These are phyloP conservation scores for Epinephelus awoara DNA, from an alignment of 2,797 vertebrate genomes.

Conservation along the genomic window DNA sequence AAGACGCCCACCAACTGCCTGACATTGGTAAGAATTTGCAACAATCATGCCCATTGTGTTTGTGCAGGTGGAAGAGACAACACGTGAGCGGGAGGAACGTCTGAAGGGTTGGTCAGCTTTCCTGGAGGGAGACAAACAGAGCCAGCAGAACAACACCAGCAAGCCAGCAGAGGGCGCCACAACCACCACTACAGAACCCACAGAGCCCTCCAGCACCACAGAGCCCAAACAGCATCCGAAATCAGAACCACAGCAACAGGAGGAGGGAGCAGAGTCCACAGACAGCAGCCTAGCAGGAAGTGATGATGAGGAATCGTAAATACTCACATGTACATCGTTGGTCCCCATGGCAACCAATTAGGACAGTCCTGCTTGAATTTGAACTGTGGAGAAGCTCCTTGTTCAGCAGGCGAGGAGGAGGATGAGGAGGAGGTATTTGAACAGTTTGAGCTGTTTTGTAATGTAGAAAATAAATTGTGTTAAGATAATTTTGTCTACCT, in stretches of 20 bases:
- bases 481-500: conserved; percentile 39
- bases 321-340: background rate
- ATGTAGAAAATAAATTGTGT: conserved; percentile 64
- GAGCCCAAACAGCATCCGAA: conserved; percentile 54
- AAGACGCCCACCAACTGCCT: too few species aligned
- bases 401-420: conserved; percentile 4
- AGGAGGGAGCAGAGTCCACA: conserved; percentile 87
- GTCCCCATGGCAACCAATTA: conserved; percentile 63
- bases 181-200: conserved; percentile 49
- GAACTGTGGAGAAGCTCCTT: conserved; percentile 34
- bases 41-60: background rate
- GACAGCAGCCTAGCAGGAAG: conserved; percentile 94
- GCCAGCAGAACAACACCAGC: conserved; percentile 27
- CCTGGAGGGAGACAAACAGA: conserved; percentile 77
- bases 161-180: conserved; percentile 62
- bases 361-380: conserved; percentile 31
- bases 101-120: conserved; percentile 93
- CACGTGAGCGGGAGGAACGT: conserved; percentile 95
- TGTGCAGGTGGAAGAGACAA: conserved; percentile 93
- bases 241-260: conserved; percentile 44
- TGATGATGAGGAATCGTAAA: conserved; percentile 86
- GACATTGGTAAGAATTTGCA: background rate
- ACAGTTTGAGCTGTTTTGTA: conserved; percentile 56
- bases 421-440: background rate
- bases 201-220: conserved; percentile 55